Base-by-base conservation (phyloP, 2,888 invertebrate species). In the Onchidella celtica region DNA sequence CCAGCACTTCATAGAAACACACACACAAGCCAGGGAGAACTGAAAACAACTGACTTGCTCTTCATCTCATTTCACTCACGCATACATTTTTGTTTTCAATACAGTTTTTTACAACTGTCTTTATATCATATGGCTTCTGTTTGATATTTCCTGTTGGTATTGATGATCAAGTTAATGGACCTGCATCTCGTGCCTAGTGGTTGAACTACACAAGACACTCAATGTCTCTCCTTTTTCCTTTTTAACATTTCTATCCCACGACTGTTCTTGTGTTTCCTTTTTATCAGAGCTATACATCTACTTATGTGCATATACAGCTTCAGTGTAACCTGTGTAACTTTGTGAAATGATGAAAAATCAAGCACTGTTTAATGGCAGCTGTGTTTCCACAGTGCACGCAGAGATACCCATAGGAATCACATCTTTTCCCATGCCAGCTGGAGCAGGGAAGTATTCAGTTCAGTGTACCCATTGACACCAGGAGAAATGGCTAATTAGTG, bases 101-200 rank as follows among this genome's bases (percentile, higher is more conserved):
- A 47, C 17, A 17, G 17, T 47, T 47, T 47, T 47, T 47, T 6
- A 47, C 47, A 47, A 6, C 47, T 11, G 47, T 47, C 47, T 47
- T 6, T 6, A 17, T 47, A 47, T 47, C 47, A 47, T 47, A 47
- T 11, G 6, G 47, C 17, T 47, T 47, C 9, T 17, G 47, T 47
- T 47, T n/a, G 9, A 47, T 47, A 47, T 47, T 47, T 47, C 47
- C 38, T 73, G 73, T 73, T 73, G 73, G 61, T 72, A 57, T 57
- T 72, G 72, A 72, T 72, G 57, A 72, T 61, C 73, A 61, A 61
- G 59, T 73, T 73, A 59, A 73, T 47, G n/a, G n/a, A 61, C 55
- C 72, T 38, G 57, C 73, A 73, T 73, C 61, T 36, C n/a, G 73
- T 73, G 73, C 73, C 73, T 73, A 73, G 59, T 73, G 73, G 61